A percentile compares a stretch with the other conserved stretches of the same genome.
Conservation (phyloP, 2,888 invertebrate species). For the Stictocephala bisonia region DNA sequence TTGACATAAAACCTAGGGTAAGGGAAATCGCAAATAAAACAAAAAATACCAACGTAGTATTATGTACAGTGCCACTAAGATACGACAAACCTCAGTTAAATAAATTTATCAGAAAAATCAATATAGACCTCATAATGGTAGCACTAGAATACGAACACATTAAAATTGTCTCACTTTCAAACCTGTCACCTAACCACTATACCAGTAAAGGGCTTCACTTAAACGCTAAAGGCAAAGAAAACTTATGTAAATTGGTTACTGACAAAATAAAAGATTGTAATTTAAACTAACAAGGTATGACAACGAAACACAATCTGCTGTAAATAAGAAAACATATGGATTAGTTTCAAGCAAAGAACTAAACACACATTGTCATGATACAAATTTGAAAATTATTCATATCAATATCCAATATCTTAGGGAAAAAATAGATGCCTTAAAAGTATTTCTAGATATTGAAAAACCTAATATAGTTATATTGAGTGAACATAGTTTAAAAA, state of each 20-base stretch:
- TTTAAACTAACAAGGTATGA: background rate
- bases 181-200: background rate
- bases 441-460: too few species aligned
- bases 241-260: background rate
- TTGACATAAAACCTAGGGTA: background rate
- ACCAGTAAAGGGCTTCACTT: background rate
- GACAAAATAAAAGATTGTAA: background rate
- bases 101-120: background rate
- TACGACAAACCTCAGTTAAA: background rate
- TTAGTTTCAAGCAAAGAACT: too few species aligned
- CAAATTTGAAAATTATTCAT: too few species aligned
- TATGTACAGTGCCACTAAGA: conserved; percentile 2
- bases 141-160: too few species aligned
- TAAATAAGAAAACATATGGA: too few species aligned
- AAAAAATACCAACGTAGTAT: background rate
- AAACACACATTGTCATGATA: too few species aligned
- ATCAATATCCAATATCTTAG: too few species aligned
- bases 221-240: background rate
- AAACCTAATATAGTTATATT: too few species aligned
- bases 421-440: too few species aligned
- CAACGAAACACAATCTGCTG: background rate
- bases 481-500: too few species aligned
- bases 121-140: too few species aligned
- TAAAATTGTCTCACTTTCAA: conserved; percentile 1
- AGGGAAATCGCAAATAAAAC: background rate